Percentiles rank a stretch among this genome's conserved stretches.
Conservation (phyloP, 2,888 invertebrate species). For the Spodoptera littoralis region DNA sequence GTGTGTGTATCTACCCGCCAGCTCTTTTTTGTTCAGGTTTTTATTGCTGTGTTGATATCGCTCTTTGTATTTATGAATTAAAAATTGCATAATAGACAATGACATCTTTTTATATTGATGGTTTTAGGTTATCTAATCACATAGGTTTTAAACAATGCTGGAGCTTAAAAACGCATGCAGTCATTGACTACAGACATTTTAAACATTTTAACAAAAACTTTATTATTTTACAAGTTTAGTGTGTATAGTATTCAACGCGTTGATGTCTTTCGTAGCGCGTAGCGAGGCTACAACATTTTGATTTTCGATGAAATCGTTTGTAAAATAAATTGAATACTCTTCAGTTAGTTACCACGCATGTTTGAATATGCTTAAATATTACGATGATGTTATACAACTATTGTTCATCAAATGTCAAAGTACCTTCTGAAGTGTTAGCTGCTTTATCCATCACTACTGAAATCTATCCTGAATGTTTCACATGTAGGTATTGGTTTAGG, state of each 20-base stretch:
- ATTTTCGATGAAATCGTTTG: constrained; percentile 8
- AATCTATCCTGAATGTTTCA: constrained; percentile 6
- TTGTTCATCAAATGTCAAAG: constrained; percentile 42
- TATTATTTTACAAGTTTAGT: too few species aligned
- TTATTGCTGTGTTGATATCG: constrained; percentile 25
- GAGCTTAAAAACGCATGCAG: not conserved
- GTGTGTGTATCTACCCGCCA: not conserved
- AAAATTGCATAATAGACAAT: constrained; percentile 45
- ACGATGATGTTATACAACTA: constrained; percentile 28
- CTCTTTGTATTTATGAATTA: constrained; percentile 42
- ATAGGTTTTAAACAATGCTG: constrained; percentile 19
- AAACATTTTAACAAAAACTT: not conserved
- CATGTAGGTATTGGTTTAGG: not conserved
- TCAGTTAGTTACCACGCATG: not conserved
- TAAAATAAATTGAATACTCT: too few species aligned
- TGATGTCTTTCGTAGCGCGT: constrained; percentile 72
- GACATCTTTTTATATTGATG: constrained; percentile 44
- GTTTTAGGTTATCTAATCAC: constrained; percentile 53
- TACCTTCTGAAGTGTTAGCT: constrained; percentile 4
- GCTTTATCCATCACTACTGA: not conserved
- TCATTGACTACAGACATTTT: not conserved
- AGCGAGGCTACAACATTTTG: constrained; percentile 11
- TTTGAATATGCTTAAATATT: constrained; percentile 7
- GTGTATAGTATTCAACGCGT: constrained; percentile 59
- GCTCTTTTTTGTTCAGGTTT: constrained; percentile 36